phyloP scores from a whole-genome alignment of 2,113 vertebrate genomes.

The Phaethornis superciliosus region DNA sequence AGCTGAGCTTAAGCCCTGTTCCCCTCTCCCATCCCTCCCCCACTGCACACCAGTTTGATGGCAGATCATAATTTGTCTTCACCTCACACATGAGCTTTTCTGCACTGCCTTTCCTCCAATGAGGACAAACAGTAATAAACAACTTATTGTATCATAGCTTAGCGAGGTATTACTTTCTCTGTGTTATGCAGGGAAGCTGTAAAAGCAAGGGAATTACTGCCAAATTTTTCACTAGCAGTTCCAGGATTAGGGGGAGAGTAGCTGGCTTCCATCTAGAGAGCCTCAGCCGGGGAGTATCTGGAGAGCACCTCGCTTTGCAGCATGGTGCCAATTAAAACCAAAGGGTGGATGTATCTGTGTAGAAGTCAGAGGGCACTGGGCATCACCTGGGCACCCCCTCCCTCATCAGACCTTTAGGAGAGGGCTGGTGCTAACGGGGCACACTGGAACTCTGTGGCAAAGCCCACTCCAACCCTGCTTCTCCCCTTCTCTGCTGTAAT shows the following conservation, averaged over 20 bases:
- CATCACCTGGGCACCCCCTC: not conserved
- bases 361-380: not conserved
- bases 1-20: constrained; percentile 47
- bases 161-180: constrained; percentile 7
- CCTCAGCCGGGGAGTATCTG: not conserved
- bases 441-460: accelerated
- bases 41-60: not conserved
- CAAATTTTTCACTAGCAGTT: not conserved
- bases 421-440: not conserved
- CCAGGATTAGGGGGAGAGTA: constrained; percentile 12
- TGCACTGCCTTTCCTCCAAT: constrained; percentile 12
- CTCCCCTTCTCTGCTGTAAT: not conserved
- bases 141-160: not conserved
- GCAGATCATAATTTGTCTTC: not conserved
- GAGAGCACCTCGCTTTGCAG: not conserved
- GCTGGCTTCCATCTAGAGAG: constrained; percentile 21
- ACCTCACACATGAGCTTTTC: constrained; percentile 12
- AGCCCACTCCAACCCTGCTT: not conserved
- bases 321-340: not conserved
- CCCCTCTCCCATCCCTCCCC: constrained; percentile 8
- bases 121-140: constrained; percentile 59
- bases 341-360: accelerated
- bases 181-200: not conserved
- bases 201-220: not conserved
- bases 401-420: not conserved